These are phyloP conservation scores for Hydrozoanthus tunicans DNA, from an alignment of 64 coral and sea anemone species.

Conservation along the genomic window DNA sequence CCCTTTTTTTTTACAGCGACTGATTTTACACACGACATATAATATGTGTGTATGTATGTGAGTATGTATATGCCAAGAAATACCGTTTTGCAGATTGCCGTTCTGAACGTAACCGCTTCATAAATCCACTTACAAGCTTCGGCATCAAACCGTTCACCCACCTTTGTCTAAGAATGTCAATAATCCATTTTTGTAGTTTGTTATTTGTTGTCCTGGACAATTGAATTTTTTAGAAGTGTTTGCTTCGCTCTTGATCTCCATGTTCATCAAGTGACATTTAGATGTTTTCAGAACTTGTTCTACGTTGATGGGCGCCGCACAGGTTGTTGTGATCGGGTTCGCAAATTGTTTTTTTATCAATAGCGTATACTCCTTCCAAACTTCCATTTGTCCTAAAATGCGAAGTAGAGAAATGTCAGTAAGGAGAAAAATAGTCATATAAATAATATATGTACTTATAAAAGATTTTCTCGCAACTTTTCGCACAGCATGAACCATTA, in stretches of 20 bases:
- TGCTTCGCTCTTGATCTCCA: constrained; percentile 32
- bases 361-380: background rate
- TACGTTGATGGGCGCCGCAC: constrained; percentile 1
- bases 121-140: too few species aligned
- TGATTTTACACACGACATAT: too few species aligned
- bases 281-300: constrained; percentile 15
- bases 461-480: too few species aligned
- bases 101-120: too few species aligned
- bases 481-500: too few species aligned
- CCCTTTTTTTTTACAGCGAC: too few species aligned
- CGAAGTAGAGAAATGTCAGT: too few species aligned
- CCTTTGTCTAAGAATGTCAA: constrained; percentile 33
- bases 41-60: too few species aligned
- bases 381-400: constrained; percentile 9
- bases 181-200: constrained; percentile 46
- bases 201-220: constrained; percentile 60
- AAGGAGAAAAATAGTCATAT: background rate
- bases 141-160: background rate
- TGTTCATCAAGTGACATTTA: constrained; percentile 36
- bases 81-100: too few species aligned
- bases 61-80: too few species aligned
- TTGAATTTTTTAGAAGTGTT: background rate
- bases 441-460: too few species aligned
- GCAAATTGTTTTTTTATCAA: constrained; percentile 34
- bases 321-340: background rate